phyloP scores from a whole-genome alignment of 2,888 invertebrate species.

The Carabus problematicus region DNA sequence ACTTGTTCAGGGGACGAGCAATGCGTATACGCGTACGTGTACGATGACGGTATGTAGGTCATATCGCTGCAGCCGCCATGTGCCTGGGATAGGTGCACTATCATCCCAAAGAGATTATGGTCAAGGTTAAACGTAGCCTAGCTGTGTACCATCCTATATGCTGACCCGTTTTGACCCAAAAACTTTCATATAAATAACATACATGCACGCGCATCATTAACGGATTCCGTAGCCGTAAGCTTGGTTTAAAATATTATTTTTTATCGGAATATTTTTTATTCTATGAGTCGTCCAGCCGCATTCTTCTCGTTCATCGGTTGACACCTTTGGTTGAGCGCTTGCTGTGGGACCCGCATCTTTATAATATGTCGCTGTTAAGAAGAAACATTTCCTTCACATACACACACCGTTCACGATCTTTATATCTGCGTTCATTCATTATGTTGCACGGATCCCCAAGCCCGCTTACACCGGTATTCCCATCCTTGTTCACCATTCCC shows the following conservation, averaged over 20 bases:
- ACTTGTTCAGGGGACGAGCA: not conserved
- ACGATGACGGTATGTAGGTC: constrained; percentile 24
- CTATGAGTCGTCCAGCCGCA: constrained; percentile 19
- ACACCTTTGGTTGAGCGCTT: constrained; percentile 4
- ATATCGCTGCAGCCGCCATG: constrained; percentile 23
- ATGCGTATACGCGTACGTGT: not conserved
- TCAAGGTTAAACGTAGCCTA: constrained; percentile 29
- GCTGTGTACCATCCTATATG: constrained; percentile 1
- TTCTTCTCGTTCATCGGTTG: constrained; percentile 25
- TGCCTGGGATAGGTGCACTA: constrained; percentile 21
- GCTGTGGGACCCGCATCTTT: constrained; percentile 15
- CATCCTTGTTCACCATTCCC: not conserved
- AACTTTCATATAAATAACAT: constrained; percentile 42
- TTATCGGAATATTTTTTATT: constrained; percentile 31
- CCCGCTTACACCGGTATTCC: not conserved
- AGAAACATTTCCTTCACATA: constrained; percentile 30
- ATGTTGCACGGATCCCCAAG: not conserved
- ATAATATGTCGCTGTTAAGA: constrained; percentile 19
- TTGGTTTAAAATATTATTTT: constrained; percentile 40
- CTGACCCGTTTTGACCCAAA: constrained; percentile 40
- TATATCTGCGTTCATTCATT: constrained; percentile 42
- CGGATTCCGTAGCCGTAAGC: constrained; percentile 34
- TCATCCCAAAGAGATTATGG: constrained; percentile 26
- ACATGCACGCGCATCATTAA: constrained; percentile 36
- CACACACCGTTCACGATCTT: constrained; percentile 21